Conservation (phyloP, 2,888 invertebrate species). For the Ornithoptera priamus region DNA sequence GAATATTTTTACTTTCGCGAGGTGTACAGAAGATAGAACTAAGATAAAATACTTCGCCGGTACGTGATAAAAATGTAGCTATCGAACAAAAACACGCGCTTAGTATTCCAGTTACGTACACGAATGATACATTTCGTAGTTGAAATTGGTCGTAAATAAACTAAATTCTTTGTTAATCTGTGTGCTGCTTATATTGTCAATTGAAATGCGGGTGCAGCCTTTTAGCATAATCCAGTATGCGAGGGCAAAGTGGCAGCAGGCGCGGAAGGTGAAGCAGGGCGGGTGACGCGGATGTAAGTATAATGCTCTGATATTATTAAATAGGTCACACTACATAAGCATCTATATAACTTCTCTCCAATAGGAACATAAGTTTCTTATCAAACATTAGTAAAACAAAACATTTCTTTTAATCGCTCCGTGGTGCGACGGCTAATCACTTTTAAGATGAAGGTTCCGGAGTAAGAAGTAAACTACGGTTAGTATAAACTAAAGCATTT, state of each 20-base stretch:
- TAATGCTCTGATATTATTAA: background rate
- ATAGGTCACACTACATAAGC: background rate
- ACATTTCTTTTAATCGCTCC: too few relatives aligned
- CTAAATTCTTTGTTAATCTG: constrained; percentile 28
- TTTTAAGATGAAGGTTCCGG: too few relatives aligned
- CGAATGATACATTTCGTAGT: constrained; percentile 20
- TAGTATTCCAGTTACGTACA: constrained; percentile 14
- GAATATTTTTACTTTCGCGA: constrained; percentile 11
- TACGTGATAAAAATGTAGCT: constrained; percentile 16
- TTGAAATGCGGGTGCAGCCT: constrained; percentile 34
- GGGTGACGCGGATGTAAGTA: background rate
- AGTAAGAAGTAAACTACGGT: too few relatives aligned
- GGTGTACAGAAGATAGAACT: constrained; percentile 22
- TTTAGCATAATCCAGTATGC: constrained; percentile 38
- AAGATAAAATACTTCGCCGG: constrained; percentile 21
- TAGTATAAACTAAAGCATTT: too few relatives aligned
- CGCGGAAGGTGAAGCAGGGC: background rate
- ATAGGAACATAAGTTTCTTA: too few relatives aligned
- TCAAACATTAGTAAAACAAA: too few relatives aligned
- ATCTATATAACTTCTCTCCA: background rate
- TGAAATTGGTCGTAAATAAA: constrained; percentile 28
- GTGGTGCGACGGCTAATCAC: too few relatives aligned
- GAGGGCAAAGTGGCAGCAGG: constrained; percentile 25
- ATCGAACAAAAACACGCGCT: constrained; percentile 13
- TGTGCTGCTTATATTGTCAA: constrained; percentile 27